Base-by-base conservation (phyloP, 1,140 invertebrate species). In the Fopius arisanus region DNA sequence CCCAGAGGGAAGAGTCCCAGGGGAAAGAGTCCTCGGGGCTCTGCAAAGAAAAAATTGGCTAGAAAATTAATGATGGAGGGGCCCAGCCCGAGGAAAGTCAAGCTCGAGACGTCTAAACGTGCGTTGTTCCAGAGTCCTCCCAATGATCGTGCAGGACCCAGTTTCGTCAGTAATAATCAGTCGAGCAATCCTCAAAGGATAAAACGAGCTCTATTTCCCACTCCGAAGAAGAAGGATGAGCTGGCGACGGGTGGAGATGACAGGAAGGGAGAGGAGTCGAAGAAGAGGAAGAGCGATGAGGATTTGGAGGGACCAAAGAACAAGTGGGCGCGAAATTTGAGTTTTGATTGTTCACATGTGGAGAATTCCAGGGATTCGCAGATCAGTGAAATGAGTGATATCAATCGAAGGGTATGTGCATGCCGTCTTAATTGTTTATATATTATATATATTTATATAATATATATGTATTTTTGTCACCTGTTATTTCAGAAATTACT, bases 91-190 rank as follows among this genome's bases (percentile, higher is more conserved):
- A 73, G 75, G 5, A 87, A 82, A 75, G 65, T 76, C 0, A 87
- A 84, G 59, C 26, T 89, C 54, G 88, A 90, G 76, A 89, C 88
- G 0, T 87, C 90, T 1, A 92, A 91, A 78, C 82, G 92, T 75
- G 91, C 92, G 0, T 78, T 93, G 0, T 92, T 93, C 74, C 88
- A 92, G 74, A 93, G 92, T 80, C 91, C 92, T 28, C 87, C 89
- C 10, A 63, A 78, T 1, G 80, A 84, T 33, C 81, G 74, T 65
- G 79, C 84, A 41, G 83, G 85, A 16, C 82, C 87, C 23, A 87
- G 87, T 81, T 78, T 79, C 59, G 70, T 77, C 14, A 40, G n/a
- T 40, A 37, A 33, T 7, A 9, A 26, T 68, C 65, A 26, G 19
- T 29, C 28, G 5, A 70, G 72, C 10, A 85, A 80, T 79, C 75